phyloP scores from a whole-genome alignment of 2,888 invertebrate genomes.

The Tipula vernalis region DNA sequence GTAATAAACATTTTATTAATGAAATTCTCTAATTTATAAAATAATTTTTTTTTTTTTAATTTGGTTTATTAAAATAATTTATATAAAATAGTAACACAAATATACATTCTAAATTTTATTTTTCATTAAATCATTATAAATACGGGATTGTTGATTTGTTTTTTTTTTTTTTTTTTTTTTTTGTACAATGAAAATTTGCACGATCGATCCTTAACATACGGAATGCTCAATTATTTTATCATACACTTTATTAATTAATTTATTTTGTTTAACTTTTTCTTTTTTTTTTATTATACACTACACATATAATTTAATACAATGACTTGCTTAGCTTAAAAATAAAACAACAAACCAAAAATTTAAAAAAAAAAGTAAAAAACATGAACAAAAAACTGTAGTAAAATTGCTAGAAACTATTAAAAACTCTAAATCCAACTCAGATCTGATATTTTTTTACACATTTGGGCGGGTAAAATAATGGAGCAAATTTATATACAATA shows the following conservation, averaged over 20 bases:
- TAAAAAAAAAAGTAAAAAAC: neutral
- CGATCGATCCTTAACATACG: neutral
- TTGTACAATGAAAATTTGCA: neutral
- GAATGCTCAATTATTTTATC: slow-evolving; percentile 4
- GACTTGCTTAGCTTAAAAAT: neutral
- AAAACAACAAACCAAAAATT: neutral
- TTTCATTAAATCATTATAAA: neutral
- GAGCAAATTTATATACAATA: neutral
- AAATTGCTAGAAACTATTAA: neutral
- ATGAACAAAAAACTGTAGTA: neutral
- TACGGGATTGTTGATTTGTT: neutral
- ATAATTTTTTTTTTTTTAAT: neutral
- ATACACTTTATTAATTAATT: neutral
- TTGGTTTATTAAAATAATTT: slow-evolving; percentile 4
- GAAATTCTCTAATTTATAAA: neutral
- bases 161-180: neutral
- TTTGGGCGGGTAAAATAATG: neutral
- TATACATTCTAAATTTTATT: neutral
- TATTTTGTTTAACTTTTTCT: neutral
- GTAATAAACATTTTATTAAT: neutral
- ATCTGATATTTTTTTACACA: neutral
- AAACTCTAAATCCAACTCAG: neutral
- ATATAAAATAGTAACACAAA: neutral
- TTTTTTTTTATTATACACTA: neutral
- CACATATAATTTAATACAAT: neutral